Percentiles rank a stretch among this genome's conserved stretches.
These are phyloP conservation scores for Campopleginae sp. DNA, from an alignment of 2,888 invertebrate genomes.

Conservation along the genomic window DNA sequence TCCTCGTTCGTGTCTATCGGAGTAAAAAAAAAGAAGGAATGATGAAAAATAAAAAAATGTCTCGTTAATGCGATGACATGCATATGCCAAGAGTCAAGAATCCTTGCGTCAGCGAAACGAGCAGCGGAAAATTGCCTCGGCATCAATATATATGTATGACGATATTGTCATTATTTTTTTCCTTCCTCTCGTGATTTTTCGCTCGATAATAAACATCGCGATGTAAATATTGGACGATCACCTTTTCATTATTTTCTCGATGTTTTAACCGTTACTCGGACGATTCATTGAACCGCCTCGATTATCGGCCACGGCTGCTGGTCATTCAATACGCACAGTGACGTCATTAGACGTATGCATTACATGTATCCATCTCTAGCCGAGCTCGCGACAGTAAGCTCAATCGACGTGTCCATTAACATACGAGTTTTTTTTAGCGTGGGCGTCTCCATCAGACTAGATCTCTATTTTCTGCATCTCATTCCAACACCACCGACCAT, in stretches of 20 bases:
- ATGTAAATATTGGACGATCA: constrained; percentile 61
- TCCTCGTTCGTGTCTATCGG: constrained; percentile 17
- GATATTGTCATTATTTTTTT: constrained; percentile 39
- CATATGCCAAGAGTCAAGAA: constrained; percentile 64
- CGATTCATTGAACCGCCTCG: constrained; percentile 69
- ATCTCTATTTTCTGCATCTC: constrained; percentile 34
- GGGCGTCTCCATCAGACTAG: constrained; percentile 36
- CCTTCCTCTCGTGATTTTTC: constrained; percentile 32
- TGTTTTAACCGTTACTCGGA: constrained; percentile 63
- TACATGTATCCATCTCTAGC: constrained; percentile 13
- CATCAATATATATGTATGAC: constrained; percentile 21
- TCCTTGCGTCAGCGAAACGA: constrained; percentile 63
- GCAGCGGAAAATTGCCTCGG: constrained; percentile 49
- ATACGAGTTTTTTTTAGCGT: constrained; percentile 62
- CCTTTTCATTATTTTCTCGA: constrained; percentile 35
- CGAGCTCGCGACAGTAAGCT: constrained; percentile 20
- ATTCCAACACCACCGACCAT: constrained; percentile 16
- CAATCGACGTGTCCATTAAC: constrained; percentile 44
- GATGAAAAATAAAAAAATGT: not conserved
- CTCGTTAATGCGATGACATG: constrained; percentile 52
- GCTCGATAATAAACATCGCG: constrained; percentile 40
- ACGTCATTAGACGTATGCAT: constrained; percentile 54
- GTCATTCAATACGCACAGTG: constrained; percentile 60
- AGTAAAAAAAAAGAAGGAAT: constrained; percentile 54
- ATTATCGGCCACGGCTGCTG: constrained; percentile 54